phyloP scores from a whole-genome alignment of 2,113 vertebrate genomes.

The Fukomys damarensis region DNA sequence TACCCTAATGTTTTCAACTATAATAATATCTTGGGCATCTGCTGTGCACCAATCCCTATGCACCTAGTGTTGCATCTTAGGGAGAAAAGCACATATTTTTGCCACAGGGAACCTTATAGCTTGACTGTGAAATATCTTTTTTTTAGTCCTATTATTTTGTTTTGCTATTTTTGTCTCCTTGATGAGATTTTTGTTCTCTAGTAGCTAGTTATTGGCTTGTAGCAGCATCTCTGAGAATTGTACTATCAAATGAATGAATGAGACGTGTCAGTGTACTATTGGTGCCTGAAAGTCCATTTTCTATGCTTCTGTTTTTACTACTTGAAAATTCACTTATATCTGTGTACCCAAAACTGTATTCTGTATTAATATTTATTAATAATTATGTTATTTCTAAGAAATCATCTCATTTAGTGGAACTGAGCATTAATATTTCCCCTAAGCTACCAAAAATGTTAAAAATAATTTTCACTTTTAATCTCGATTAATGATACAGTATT shows the following conservation, averaged over 20 bases:
- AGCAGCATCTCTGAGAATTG: neutral
- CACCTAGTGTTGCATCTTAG: neutral
- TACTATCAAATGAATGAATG: neutral
- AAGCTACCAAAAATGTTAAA: neutral
- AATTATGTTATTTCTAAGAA: neutral
- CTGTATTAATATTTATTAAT: neutral
- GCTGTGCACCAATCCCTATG: neutral
- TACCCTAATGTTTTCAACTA: neutral
- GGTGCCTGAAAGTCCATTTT: neutral
- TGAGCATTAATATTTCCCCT: neutral
- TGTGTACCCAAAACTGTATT: neutral
- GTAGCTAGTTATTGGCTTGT: neutral
- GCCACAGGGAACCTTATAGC: neutral
- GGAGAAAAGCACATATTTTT: neutral
- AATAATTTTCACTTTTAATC: neutral
- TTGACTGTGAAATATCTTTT: neutral
- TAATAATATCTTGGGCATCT: neutral
- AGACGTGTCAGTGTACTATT: neutral
- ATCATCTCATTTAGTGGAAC: neutral
- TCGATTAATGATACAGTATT: neutral
- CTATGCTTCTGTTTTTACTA: neutral
- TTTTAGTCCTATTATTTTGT: neutral
- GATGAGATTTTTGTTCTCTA: neutral
- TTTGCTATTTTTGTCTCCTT: neutral
- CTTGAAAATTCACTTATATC: neutral